phyloP scores from a whole-genome alignment of 2,113 vertebrate genomes.

The Xiphias gladius region DNA sequence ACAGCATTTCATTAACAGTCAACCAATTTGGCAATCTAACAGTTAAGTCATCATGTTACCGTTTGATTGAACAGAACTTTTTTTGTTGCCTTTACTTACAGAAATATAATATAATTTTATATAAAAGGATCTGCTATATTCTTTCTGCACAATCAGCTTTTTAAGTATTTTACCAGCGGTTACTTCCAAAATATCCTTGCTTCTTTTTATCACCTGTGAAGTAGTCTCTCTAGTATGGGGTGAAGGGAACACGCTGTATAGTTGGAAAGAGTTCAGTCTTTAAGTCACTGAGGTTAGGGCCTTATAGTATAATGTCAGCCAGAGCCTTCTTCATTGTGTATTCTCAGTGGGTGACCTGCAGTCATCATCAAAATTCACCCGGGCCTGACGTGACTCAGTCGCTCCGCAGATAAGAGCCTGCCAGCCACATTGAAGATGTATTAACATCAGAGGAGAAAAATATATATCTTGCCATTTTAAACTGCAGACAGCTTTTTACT shows the following conservation, averaged over 20 bases:
- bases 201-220: background rate
- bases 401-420: conserved; percentile 80
- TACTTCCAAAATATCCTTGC: background rate
- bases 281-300: conserved; percentile 41
- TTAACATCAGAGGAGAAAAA: conserved; percentile 76
- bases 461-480: conserved; percentile 80
- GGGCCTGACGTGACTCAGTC: conserved; percentile 76
- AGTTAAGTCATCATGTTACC: background rate
- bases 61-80: conserved; percentile 6
- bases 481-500: conserved; percentile 70
- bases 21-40: conserved; percentile 8
- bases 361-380: conserved; percentile 82
- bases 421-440: conserved; percentile 78
- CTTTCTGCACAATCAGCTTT: background rate
- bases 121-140: conserved; percentile 7
- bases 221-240: background rate
- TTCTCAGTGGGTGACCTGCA: conserved; percentile 80
- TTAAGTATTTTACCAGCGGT: background rate
- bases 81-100: conserved; percentile 6
- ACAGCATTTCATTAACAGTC: conserved; percentile 40
- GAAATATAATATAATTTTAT: conserved; percentile 13
- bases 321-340: conserved; percentile 76
- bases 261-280: conserved; percentile 41
- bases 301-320: conserved; percentile 62
- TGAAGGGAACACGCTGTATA: conserved; percentile 16